A percentile compares a stretch with the other conserved stretches of the same genome.
Conservation (phyloP, 2,113 vertebrate genomes). For the Callocephalon fimbriatum region DNA sequence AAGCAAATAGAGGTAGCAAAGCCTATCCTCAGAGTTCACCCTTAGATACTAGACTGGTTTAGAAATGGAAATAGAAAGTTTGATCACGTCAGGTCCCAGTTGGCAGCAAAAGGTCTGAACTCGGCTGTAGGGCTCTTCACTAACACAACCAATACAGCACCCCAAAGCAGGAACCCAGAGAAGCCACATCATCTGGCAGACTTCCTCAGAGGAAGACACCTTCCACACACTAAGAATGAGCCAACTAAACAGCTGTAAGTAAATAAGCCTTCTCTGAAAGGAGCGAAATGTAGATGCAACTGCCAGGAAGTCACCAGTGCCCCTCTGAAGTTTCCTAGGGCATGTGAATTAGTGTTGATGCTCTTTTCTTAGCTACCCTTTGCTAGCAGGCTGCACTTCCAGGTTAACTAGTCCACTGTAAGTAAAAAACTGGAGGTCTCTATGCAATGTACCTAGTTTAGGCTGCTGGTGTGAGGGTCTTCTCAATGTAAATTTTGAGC, state of each 20-base stretch:
- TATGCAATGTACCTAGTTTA: neutral
- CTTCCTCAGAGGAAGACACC: neutral
- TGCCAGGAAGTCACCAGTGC: neutral
- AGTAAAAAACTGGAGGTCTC: neutral
- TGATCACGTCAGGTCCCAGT: neutral
- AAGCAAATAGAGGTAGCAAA: neutral
- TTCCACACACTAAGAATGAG: neutral
- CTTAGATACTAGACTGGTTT: neutral
- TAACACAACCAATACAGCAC: neutral
- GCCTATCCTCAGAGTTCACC: neutral
- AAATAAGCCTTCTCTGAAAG: neutral
- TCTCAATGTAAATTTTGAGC: neutral
- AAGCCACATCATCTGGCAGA: neutral
- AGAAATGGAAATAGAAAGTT: neutral
- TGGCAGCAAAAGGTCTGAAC: neutral
- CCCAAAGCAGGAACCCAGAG: neutral
- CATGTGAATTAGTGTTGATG: neutral
- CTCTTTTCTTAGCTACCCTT: neutral
- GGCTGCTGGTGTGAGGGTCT: neutral
- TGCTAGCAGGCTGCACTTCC: neutral
- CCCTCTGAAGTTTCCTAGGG: neutral
- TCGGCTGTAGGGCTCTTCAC: neutral
- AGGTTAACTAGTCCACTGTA: neutral
- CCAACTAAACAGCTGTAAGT: neutral
- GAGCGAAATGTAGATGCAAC: accelerated